Conservation (phyloP, 2,888 invertebrate genomes). For the Hyppa rectilinea region DNA sequence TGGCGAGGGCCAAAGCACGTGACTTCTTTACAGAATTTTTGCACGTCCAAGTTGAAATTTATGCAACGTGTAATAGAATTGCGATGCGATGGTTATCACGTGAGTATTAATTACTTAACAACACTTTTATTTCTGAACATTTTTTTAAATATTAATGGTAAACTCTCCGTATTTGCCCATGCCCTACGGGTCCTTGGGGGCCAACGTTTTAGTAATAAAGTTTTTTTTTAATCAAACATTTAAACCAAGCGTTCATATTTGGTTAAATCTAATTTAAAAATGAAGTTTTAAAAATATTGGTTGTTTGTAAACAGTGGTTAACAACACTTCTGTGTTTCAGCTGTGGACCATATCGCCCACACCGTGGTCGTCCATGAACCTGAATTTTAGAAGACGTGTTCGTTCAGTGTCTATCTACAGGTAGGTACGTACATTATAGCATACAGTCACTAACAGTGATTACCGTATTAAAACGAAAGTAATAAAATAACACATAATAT, state of each 20-base stretch:
- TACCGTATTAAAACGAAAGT: background rate
- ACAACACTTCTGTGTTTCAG: conserved; percentile 1
- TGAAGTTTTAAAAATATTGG: background rate
- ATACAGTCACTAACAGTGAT: background rate
- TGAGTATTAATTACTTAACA: conserved; percentile 17
- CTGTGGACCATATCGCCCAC: conserved; percentile 28
- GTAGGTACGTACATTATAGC: background rate
- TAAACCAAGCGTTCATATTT: background rate
- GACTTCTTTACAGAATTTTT: conserved; percentile 34
- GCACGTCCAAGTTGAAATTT: conserved; percentile 33
- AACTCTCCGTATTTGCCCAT: no score
- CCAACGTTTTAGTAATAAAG: no score
- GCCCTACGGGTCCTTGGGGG: no score
- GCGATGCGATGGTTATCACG: conserved; percentile 29
- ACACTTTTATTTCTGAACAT: no score
- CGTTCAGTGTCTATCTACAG: background rate
- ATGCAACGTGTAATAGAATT: conserved; percentile 34
- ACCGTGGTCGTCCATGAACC: conserved; percentile 1
- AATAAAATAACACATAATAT: background rate
- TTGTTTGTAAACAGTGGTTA: no score
- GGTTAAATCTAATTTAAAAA: background rate
- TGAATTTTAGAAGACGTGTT: background rate
- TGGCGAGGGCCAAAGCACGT: background rate
- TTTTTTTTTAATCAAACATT: background rate
- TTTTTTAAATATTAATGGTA: no score